Evolutionary conservation across 2,113 vertebrate species (phyloP), one percentile per base, ranked within the genome.

Genomic region (Rhinoderma darwinii): DNA sequence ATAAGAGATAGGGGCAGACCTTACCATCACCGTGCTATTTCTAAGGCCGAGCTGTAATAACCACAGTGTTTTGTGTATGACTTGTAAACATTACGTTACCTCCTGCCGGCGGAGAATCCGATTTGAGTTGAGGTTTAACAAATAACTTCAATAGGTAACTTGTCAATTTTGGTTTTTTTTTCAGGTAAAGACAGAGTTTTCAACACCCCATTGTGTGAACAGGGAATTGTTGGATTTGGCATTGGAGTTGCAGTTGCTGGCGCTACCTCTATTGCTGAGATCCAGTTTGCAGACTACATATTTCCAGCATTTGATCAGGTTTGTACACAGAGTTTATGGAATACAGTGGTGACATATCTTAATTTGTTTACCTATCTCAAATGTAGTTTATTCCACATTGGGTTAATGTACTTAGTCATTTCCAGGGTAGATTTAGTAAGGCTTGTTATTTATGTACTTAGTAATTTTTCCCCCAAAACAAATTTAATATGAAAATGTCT

Each of bases 271-370:
- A 97, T 99, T 82, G 98, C 98, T 14, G 98, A 99, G 94, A 99
- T 99, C 91, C 98, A 99, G 87, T 99, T 99, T 94, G 97, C 98
- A 44, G 98, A 99, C 92, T 99, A 99, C 89, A 99, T 99, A 91
- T 99, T 91, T 88, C 98, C 98, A 80, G 98, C 98, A 5, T 99
- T 99, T 93, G 98, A 99, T 94, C 98, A 99, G 97, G 98, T 99
- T 88, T 87, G 93, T 92, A 70, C 20, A 81, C 5, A n/a, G 39
- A 39, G n/a, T 86, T 78, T 68, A 73, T 56, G 50, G 32, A 74
- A 59, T 59, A 59, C 15, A 37, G 50, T 41, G 35, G 25, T 75
- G 37, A 43, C 5, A 50, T 73, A 37, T 61, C 39, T 43, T 56
- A 56, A 41, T 25, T 30, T 20, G 15, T 37, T 32, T 68, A 43